Evolutionary conservation across 2,888 invertebrate genomes (phyloP).

Genomic region (Cheilosia impressa): DNA sequence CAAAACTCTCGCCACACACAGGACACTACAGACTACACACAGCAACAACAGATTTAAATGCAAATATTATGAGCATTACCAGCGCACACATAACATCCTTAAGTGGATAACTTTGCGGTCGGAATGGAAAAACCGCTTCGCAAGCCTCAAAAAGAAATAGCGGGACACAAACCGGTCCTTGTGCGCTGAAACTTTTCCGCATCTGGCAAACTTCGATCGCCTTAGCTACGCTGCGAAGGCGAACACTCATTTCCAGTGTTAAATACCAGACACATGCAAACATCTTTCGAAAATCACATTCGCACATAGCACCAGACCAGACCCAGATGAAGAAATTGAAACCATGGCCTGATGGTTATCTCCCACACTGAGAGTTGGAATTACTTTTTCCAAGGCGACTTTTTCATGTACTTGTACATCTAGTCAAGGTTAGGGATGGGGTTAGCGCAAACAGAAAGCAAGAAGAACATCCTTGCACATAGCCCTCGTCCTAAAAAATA

Average conservation of each 20-base stretch:
- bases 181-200: slow-evolving; percentile 57
- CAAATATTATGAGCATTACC: slow-evolving; percentile 65
- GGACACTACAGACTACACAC: slow-evolving; percentile 1
- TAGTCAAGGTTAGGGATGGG: not conserved
- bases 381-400: slow-evolving; percentile 54
- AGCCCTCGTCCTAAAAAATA: slow-evolving; percentile 22
- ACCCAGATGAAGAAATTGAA: slow-evolving; percentile 63
- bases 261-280: slow-evolving; percentile 60
- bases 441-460: not conserved
- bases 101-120: slow-evolving; percentile 71
- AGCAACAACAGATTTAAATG: slow-evolving; percentile 51
- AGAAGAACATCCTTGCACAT: slow-evolving; percentile 34
- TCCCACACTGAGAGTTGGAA: slow-evolving; percentile 52
- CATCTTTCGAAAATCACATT: slow-evolving; percentile 39
- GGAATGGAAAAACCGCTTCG: slow-evolving; percentile 22
- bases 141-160: slow-evolving; percentile 5
- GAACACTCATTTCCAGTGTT: slow-evolving; percentile 38
- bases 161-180: slow-evolving; percentile 23
- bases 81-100: slow-evolving; percentile 66
- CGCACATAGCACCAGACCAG: not conserved
- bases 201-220: slow-evolving; percentile 72
- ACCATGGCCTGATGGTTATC: slow-evolving; percentile 53
- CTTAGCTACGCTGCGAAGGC: slow-evolving; percentile 26
- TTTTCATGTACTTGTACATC: not conserved
- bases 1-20: slow-evolving; percentile 16